These are phyloP conservation scores for Rhagium mordax DNA, from an alignment of 2,888 invertebrate species.

Conservation along the genomic window DNA sequence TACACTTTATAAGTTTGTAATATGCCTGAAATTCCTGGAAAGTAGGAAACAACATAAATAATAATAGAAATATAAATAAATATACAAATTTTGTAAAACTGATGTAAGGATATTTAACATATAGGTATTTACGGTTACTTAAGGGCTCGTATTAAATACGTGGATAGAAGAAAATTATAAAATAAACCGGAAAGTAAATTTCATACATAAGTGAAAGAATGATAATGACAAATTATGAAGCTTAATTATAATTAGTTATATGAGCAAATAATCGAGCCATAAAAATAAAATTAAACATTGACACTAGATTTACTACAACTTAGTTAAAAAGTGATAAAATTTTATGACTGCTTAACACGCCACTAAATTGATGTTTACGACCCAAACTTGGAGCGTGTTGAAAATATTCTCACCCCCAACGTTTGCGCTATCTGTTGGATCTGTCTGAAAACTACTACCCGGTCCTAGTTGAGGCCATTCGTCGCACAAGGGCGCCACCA, in stretches of 20 bases:
- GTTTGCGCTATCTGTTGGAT: slow-evolving; percentile 44
- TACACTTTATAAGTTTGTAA: not conserved
- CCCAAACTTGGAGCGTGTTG: slow-evolving; percentile 6
- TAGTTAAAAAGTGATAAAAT: slow-evolving; percentile 54
- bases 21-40: not conserved
- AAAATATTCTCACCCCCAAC: slow-evolving; percentile 43
- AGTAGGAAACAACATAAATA: not conserved
- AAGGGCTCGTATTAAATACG: too few relatives aligned
- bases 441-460: not conserved
- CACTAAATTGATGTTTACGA: slow-evolving; percentile 48
- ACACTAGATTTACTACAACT: slow-evolving; percentile 50
- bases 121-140: too few relatives aligned
- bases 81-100: not conserved
- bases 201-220: slow-evolving; percentile 50
- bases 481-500: slow-evolving; percentile 46
- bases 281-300: slow-evolving; percentile 50
- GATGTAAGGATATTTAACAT: too few relatives aligned
- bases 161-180: slow-evolving; percentile 3
- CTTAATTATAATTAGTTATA: slow-evolving; percentile 49
- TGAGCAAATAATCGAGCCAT: slow-evolving; percentile 49
- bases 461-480: slow-evolving; percentile 36
- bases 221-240: slow-evolving; percentile 44
- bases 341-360: slow-evolving; percentile 55
- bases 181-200: not conserved
- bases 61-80: not conserved